phyloP scores from a whole-genome alignment of 1,140 invertebrate species.

The Drosophila azteca region DNA sequence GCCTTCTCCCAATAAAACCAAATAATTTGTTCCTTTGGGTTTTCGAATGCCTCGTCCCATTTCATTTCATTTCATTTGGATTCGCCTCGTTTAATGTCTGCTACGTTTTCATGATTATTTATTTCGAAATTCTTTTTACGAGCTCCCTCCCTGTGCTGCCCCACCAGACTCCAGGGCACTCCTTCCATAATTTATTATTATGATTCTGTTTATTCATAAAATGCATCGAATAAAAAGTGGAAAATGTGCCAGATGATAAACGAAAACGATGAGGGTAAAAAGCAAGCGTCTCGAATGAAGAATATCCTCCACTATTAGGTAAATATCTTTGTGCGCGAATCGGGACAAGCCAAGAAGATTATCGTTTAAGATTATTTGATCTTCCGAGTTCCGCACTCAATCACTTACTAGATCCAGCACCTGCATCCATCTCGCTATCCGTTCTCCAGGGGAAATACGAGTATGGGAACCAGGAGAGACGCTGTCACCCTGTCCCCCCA shows the following conservation, averaged over 20 bases:
- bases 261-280: neutral
- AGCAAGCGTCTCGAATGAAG: neutral
- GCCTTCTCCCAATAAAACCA: no score
- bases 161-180: no score
- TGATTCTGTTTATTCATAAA: conserved; percentile 38
- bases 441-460: neutral
- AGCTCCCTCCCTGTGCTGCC: neutral
- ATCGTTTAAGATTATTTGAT: no score
- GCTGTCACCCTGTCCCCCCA: neutral
- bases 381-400: no score
- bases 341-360: no score
- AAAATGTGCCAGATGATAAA: conserved; percentile 34
- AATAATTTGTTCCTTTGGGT: no score
- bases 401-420: no score
- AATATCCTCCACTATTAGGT: neutral
- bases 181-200: conserved; percentile 37
- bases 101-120: conserved; percentile 36
- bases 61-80: conserved; percentile 11
- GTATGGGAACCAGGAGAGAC: no score
- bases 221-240: conserved; percentile 20
- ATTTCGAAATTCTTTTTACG: conserved; percentile 36
- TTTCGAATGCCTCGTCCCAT: no score
- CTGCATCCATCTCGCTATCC: no score
- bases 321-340: no score
- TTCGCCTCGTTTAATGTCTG: conserved; percentile 27